Evolutionary conservation across 2,113 vertebrate species (phyloP).

Genomic region (Anarhynchus alexandrinus): DNA sequence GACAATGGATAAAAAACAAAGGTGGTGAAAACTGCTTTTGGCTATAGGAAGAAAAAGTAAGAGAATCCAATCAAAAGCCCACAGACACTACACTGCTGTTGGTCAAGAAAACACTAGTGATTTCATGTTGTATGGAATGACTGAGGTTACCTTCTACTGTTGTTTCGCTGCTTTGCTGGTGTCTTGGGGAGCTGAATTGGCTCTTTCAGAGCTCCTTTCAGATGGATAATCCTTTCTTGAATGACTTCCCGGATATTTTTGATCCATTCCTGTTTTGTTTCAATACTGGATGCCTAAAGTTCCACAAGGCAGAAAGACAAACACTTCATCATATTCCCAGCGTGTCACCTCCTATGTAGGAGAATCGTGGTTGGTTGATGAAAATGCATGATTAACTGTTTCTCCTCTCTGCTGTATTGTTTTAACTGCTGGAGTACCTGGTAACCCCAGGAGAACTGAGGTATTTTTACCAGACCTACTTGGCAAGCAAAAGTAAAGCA

Average conservation of each 20-base stretch:
- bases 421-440: background rate
- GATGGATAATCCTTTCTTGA: conserved; percentile 96
- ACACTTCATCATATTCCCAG: background rate
- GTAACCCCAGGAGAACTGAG: background rate
- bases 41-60: background rate
- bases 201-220: conserved; percentile 97
- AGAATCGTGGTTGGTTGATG: background rate
- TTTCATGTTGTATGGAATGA: background rate
- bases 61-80: background rate
- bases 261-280: conserved; percentile 99
- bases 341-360: background rate
- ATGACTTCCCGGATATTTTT: conserved; percentile 98
- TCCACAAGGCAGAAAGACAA: conserved; percentile 31
- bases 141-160: conserved; percentile 84
- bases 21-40: background rate
- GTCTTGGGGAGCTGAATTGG: conserved; percentile 94
- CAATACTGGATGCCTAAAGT: conserved; percentile 88
- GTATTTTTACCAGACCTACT: background rate
- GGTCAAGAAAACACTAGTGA: background rate
- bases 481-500: conserved; percentile 19
- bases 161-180: conserved; percentile 89
- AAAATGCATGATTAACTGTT: background rate
- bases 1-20: background rate
- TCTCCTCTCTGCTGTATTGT: background rate
- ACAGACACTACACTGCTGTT: background rate